Evolutionary conservation across 2,113 vertebrate genomes (phyloP), one percentile per base, ranked within the genome.

Genomic region (Carassius gibelio): DNA sequence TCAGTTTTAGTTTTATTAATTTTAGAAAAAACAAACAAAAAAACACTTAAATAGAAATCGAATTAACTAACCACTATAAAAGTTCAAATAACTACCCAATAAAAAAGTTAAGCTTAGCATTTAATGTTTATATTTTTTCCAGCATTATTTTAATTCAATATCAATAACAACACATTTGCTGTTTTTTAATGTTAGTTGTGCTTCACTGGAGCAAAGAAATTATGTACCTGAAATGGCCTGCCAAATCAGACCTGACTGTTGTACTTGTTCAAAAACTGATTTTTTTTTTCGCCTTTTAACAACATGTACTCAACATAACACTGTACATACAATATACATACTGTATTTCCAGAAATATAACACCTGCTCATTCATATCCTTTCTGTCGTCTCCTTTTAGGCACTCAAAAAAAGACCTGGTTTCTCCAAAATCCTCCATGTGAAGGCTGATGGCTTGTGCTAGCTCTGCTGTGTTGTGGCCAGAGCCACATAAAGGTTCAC

Each of bases 351-450:
- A 75, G 6, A 71, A 34, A 66, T 66, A 71, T 38, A 42, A 42
- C 17, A 8, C 69, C 69, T 21, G 69, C 13, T 55, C 8, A 8
- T 36, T 34, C 9, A 55, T 19, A 71, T 26, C 5, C 45, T 68
- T 45, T 57, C 26, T 10, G 36, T 19, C 13, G 7, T 1, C 45
- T 86, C 10, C 74, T 59, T 38, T 85, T 90, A 99, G 98, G 98
- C 97, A 84, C 93, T 99, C 88, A 96, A 97, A 90, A 97, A 99
- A 81, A 95, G 98, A 89, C 98, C 98, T 0, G 98, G 98, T 84
- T 99, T 99, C 94, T 99, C 98, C 88, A 99, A 99, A 95, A 99
- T 99, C 57, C 94, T 99, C 91, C 98, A 99, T 45, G 95, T 99
- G 91, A 99, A 99, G 91, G 98, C 98, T 81, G 98, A 99, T 88